Evolutionary conservation across 2,113 vertebrate species (phyloP).

Genomic region (Cyrtonyx montezumae): DNA sequence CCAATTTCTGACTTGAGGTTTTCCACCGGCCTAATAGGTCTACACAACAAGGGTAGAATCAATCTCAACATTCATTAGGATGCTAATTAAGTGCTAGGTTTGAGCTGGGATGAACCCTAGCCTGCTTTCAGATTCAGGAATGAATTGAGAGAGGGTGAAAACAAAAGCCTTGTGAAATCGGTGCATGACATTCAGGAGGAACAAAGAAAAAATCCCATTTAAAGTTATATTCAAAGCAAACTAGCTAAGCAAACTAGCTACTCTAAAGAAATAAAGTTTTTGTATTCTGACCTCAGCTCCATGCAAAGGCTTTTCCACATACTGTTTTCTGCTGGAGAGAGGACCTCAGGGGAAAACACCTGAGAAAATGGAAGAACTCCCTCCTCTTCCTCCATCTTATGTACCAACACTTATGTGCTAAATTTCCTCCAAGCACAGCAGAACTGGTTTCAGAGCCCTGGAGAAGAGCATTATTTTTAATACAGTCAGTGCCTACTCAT

Average conservation of each 20-base stretch:
- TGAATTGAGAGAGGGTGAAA: background rate
- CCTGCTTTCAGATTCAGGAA: background rate
- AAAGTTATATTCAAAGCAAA: background rate
- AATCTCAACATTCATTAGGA: fast-evolving
- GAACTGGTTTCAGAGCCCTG: background rate
- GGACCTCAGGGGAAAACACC: background rate
- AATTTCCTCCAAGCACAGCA: background rate
- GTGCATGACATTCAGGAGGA: background rate
- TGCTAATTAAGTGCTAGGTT: fast-evolving
- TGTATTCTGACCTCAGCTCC: background rate
- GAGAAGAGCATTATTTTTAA: background rate
- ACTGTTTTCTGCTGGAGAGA: background rate
- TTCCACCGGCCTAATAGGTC: background rate
- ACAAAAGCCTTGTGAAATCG: background rate
- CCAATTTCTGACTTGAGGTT: background rate
- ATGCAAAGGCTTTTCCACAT: background rate
- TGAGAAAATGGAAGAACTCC: background rate
- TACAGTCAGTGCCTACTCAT: background rate
- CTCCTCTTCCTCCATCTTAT: background rate
- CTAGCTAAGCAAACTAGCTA: background rate
- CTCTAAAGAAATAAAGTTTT: background rate
- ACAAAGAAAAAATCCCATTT: background rate
- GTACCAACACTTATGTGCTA: background rate
- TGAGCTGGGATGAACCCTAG: background rate
- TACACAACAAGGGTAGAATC: fast-evolving